These are phyloP conservation scores for Tachysurus vachellii DNA, from an alignment of 2,113 vertebrate species.

Conservation along the genomic window DNA sequence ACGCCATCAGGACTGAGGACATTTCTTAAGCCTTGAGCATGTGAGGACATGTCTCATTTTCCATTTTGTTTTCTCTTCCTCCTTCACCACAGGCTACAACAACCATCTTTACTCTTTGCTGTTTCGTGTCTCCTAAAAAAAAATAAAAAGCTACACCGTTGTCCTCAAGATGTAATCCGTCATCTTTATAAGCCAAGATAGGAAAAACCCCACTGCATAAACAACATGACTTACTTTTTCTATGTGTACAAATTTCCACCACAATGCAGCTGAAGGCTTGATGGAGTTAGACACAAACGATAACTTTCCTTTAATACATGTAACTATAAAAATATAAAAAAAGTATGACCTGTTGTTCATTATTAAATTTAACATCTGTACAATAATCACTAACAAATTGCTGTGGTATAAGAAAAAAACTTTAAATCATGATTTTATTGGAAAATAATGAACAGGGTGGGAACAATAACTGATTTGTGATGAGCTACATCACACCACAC, in stretches of 20 bases:
- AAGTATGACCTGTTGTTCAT: too few relatives aligned
- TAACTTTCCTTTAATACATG: background rate
- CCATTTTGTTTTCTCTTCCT: background rate
- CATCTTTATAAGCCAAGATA: background rate
- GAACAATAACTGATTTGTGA: background rate
- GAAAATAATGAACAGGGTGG: background rate
- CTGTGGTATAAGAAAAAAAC: background rate
- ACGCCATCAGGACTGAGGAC: constrained; percentile 23
- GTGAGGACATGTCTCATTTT: constrained; percentile 33
- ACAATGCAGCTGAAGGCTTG: background rate
- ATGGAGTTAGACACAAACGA: background rate
- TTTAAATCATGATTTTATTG: background rate
- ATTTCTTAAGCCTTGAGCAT: constrained; percentile 37
- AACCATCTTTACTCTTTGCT: background rate
- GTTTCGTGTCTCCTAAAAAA: background rate
- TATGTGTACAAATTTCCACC: background rate
- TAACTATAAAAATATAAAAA: background rate
- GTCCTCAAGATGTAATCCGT: background rate
- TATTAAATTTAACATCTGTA: background rate
- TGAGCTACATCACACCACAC: background rate
- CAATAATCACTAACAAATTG: background rate
- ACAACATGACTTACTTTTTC: background rate
- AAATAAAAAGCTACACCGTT: background rate
- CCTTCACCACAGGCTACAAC: constrained; percentile 27
- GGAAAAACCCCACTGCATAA: background rate